Evolutionary conservation across 92 coral and sea anemone species (phyloP), one percentile per base, ranked within the genome.

Genomic region (Actinostola sp.): DNA sequence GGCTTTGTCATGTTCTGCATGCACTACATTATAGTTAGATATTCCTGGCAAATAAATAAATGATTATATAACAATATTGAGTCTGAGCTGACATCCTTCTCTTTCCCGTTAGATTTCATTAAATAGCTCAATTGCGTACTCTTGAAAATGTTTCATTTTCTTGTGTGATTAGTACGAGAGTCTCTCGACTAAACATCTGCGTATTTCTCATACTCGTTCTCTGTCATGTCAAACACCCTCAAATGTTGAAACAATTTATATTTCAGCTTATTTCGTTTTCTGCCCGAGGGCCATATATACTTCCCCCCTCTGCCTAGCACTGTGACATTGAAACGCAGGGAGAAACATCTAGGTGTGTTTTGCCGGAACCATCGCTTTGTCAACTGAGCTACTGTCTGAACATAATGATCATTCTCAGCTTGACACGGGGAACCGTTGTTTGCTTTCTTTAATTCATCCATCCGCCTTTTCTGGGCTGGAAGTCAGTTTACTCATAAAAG

Each of bases 321-420:
- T n/a, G n/a, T n/a, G n/a, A n/a, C n/a, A n/a, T n/a, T n/a, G n/a
- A n/a, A n/a, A n/a, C n/a, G n/a, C n/a, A n/a, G n/a, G n/a, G n/a
- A n/a, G n/a, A n/a, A n/a, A n/a, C n/a, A n/a, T n/a, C n/a, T n/a
- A n/a, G n/a, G n/a, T n/a, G n/a, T n/a, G n/a, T n/a, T n/a, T n/a
- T n/a, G n/a, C n/a, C n/a, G n/a, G n/a, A n/a, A n/a, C n/a, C n/a
- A n/a, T n/a, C n/a, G n/a, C n/a, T n/a, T n/a, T n/a, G n/a, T n/a
- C n/a, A n/a, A n/a, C n/a, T n/a, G n/a, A n/a, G n/a, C n/a, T n/a
- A n/a, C n/a, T n/a, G n/a, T n/a, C n/a, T n/a, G n/a, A n/a, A n/a
- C n/a, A n/a, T n/a, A n/a, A n/a, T 53, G 31, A 53, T 17, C n/a
- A 16, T 28, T 53, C 27, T 53, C 59, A 53, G 59, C 59, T 53